Base-by-base conservation (phyloP, 1,140 invertebrate genomes). In the Vanessa atalanta region DNA sequence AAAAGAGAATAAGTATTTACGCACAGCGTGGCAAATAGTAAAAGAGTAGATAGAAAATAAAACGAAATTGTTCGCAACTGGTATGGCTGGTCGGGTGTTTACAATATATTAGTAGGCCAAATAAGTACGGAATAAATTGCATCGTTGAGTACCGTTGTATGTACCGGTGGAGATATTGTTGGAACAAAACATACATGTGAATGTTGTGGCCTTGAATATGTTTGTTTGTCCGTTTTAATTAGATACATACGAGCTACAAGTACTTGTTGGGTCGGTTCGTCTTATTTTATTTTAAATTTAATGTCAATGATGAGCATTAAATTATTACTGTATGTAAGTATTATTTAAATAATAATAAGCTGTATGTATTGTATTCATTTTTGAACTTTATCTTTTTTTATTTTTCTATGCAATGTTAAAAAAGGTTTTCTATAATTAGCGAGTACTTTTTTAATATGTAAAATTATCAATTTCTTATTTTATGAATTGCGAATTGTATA, bases 41-140 rank as follows among this genome's bases (percentile, higher is more conserved):
- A 80, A 77, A 79, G 79, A 81, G 55, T 75, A 55, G 64, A 72
- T 75, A 78, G 79, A 80, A 43, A 79, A 80, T 77, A 74, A 78
- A 72, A 77, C 68, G 81, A 82, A 83, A 83, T 85, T 85, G 83
- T 71, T 65, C 66, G 63, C 70, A 82, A 85, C 82, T 71, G 69
- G 73, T 71, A 84, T 75, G 79, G 65, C 77, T 68, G 73, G 71
- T 78, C 77, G 65, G 76, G 74, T 81, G 76, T 77, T 81, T 81
- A 76, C 73, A 72, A 75, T 84, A 78, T 83, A 79, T 80, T 81
- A 79, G 74, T 78, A 75, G 82, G 71, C 73, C 76, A 77, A 78
- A 81, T 81, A 77, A 75, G 75, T 76, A 64, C 60, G 72, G 73
- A 73, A 80, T 79, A 84, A 82, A 81, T 80, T 78, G 77, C 65